Base-by-base conservation (phyloP, 2,888 invertebrate genomes). In the Ethmia dodecea region DNA sequence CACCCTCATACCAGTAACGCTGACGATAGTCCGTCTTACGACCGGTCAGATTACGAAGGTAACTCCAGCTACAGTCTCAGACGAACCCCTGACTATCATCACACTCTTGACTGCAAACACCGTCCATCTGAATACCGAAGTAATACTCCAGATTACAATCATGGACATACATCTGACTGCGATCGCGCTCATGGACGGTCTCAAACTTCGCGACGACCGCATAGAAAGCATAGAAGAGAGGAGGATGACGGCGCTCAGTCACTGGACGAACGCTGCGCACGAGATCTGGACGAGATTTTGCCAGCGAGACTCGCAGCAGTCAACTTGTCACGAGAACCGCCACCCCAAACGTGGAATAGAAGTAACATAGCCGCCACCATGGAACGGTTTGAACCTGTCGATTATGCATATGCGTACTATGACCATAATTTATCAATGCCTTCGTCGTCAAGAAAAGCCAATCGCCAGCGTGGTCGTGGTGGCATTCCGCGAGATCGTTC, bases 321-420 rank as follows among this genome's bases (percentile, higher is more conserved):
- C 18, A 78, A 81, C 61, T 55, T 86, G 42, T 77, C 83, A 1
- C 70, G 80, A 16, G 83, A 86, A 35, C 70, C 68, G 25, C 70
- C 76, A 5, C 72, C 83, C 10, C 88, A 89, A 25, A 86, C 88
- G 35, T 90, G 90, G 90, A 88, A 89, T 31, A 84, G 90, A 47
- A 89, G 88, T 58, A 90, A 90, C 49, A 89, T 90, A 22, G 88
- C 89, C 11, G 89, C 90, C 18, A 90, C 90, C 10, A 90, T 90
- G 89, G 90, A 90, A 52, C 76, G 89, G 37, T 90, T 90, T 50
- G 90, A 90, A 57, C 89, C 90, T 10, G 84, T 84, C n/a, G 94
- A 94, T 63, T 94, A 94, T 74, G 93, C 94, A 9, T 94, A 94
- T 69, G 94, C 94, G 12, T 94, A 94, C 67, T 94, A 94, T 67